phyloP scores from a whole-genome alignment of 2,888 invertebrate species.

The Trissonchulus latispiculum region DNA sequence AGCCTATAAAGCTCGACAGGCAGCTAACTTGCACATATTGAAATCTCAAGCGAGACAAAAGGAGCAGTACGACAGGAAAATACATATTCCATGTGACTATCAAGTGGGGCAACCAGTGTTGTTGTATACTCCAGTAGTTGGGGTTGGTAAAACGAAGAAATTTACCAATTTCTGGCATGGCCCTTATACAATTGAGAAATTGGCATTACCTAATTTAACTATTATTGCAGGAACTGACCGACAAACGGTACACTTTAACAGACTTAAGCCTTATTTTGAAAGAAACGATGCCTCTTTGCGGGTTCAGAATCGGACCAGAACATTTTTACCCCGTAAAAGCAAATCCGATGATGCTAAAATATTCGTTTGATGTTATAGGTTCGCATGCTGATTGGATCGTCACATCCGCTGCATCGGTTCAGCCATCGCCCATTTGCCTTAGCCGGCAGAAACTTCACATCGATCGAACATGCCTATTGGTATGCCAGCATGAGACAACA shows the following conservation, averaged over 20 bases:
- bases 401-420: too few relatives aligned
- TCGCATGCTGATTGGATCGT: too few relatives aligned
- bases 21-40: background rate
- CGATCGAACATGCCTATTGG: too few relatives aligned
- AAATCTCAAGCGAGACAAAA: conserved; percentile 3
- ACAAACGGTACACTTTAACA: background rate
- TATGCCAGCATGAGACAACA: too few relatives aligned
- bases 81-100: background rate
- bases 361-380: too few relatives aligned
- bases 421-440: too few relatives aligned
- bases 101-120: background rate
- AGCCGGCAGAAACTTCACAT: too few relatives aligned
- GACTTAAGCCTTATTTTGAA: conserved; percentile 2
- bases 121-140: background rate
- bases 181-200: background rate
- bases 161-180: background rate
- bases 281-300: too few relatives aligned
- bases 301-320: too few relatives aligned
- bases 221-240: background rate
- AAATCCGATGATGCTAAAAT: too few relatives aligned
- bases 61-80: background rate
- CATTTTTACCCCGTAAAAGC: too few relatives aligned
- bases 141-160: background rate
- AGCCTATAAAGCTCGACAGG: background rate
- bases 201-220: background rate